Percentiles rank a stretch among this genome's conserved stretches.
phyloP scores from a whole-genome alignment of 2,113 vertebrate genomes.

The Macaca mulatta region DNA sequence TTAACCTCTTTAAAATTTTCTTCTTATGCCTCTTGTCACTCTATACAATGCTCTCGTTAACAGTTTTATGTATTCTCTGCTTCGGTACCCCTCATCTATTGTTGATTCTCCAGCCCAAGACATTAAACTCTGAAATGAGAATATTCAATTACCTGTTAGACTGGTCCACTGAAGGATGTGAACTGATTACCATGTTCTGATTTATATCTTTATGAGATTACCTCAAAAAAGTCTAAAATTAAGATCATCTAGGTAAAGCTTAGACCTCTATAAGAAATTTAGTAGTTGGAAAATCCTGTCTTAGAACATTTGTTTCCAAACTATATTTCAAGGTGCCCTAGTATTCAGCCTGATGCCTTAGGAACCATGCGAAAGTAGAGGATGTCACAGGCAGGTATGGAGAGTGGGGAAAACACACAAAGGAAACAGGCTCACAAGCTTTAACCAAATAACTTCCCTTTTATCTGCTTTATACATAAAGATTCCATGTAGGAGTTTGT shows the following conservation, averaged over 20 bases:
- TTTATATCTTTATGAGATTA: not conserved
- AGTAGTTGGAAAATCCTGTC: not conserved
- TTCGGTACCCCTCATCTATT: not conserved
- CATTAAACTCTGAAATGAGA: not conserved
- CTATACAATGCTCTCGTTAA: not conserved
- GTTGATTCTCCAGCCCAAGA: not conserved
- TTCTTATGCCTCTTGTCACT: not conserved
- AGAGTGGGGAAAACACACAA: not conserved
- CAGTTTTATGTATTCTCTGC: not conserved
- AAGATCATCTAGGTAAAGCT: conserved; percentile 12
- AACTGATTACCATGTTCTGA: not conserved
- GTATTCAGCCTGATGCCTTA: not conserved
- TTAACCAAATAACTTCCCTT: not conserved
- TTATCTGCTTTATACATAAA: not conserved
- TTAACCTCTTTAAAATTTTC: not conserved
- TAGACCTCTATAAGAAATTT: not conserved
- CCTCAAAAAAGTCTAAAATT: not conserved
- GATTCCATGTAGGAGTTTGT: not conserved
- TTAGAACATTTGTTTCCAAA: conserved; percentile 14
- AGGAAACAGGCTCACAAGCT: not conserved
- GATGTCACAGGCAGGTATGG: not conserved
- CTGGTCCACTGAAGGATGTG: not conserved
- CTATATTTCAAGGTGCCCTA: not conserved
- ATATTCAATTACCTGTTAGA: not conserved
- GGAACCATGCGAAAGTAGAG: not conserved